phyloP scores from a whole-genome alignment of 2,888 invertebrate genomes.

The Lamproptera curius region DNA sequence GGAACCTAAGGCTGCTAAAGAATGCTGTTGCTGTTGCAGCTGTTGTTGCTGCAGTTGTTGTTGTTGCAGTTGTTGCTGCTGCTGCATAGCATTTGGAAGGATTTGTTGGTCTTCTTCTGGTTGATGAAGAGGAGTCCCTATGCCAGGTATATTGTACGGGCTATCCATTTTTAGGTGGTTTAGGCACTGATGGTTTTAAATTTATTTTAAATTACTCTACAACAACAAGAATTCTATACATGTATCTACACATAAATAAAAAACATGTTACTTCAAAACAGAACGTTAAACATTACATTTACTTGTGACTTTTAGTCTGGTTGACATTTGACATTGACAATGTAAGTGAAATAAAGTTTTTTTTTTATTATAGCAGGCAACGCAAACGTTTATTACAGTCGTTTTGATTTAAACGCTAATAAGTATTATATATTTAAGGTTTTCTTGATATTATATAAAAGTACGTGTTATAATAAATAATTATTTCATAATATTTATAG shows the following conservation, averaged over 20 bases:
- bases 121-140: conserved; percentile 93
- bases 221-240: too few relatives aligned
- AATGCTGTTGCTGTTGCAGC: conserved; percentile 66
- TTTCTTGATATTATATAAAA: too few relatives aligned
- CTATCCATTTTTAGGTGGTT: conserved; percentile 83
- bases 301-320: not conserved
- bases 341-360: not conserved
- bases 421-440: too few relatives aligned
- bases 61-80: conserved; percentile 86
- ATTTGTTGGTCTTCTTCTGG: conserved; percentile 95
- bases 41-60: conserved; percentile 78
- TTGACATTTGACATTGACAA: not conserved
- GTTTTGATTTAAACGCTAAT: too few relatives aligned
- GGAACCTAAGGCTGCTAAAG: conserved; percentile 77
- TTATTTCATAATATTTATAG: too few relatives aligned
- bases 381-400: not conserved
- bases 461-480: not conserved
- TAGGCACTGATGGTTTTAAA: too few relatives aligned
- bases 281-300: too few relatives aligned
- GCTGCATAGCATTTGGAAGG: conserved; percentile 89
- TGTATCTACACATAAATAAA: too few relatives aligned
- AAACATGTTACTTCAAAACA: too few relatives aligned
- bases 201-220: too few relatives aligned
- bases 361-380: not conserved
- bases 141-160: conserved; percentile 93